A percentile compares a stretch with the other conserved stretches of the same genome.
phyloP scores from a whole-genome alignment of 1,140 invertebrate species.

The Drosophila ironensis region DNA sequence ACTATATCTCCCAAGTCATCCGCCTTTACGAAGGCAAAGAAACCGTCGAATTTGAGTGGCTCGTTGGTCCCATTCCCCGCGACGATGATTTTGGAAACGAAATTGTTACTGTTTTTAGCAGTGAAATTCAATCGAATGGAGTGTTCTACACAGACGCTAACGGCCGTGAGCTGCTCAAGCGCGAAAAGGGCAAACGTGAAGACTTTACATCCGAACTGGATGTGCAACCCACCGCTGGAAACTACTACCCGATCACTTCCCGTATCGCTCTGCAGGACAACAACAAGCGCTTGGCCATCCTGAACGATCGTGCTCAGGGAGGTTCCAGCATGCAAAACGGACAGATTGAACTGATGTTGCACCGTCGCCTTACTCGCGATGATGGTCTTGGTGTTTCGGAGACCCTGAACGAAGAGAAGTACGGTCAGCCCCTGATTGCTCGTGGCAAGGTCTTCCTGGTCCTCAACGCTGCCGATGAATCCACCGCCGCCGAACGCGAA shows the following conservation, averaged over 20 bases:
- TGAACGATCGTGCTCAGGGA: slow-evolving; percentile 94
- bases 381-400: slow-evolving; percentile 97
- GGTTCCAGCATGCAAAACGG: slow-evolving; percentile 90
- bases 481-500: slow-evolving; percentile 41
- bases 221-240: slow-evolving; percentile 86
- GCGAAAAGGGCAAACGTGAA: slow-evolving; percentile 88
- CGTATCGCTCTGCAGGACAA: slow-evolving; percentile 86
- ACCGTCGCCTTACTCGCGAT: slow-evolving; percentile 93
- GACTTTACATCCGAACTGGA: slow-evolving; percentile 89
- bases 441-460: slow-evolving; percentile 89
- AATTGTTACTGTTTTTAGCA: slow-evolving; percentile 88
- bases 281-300: slow-evolving; percentile 84
- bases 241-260: slow-evolving; percentile 97
- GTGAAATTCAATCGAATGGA: slow-evolving; percentile 85
- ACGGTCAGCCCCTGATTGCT: slow-evolving; percentile 89
- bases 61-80: slow-evolving; percentile 96
- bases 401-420: slow-evolving; percentile 93
- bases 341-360: slow-evolving; percentile 92
- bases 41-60: slow-evolving; percentile 94
- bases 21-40: slow-evolving; percentile 87
- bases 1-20: slow-evolving; percentile 92
- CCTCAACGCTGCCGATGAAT: slow-evolving; percentile 81
- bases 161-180: slow-evolving; percentile 92
- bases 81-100: slow-evolving; percentile 90
- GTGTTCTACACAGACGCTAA: slow-evolving; percentile 97